Evolutionary conservation across 1,140 invertebrate species (phyloP).

Genomic region (Liolophura sinensis): DNA sequence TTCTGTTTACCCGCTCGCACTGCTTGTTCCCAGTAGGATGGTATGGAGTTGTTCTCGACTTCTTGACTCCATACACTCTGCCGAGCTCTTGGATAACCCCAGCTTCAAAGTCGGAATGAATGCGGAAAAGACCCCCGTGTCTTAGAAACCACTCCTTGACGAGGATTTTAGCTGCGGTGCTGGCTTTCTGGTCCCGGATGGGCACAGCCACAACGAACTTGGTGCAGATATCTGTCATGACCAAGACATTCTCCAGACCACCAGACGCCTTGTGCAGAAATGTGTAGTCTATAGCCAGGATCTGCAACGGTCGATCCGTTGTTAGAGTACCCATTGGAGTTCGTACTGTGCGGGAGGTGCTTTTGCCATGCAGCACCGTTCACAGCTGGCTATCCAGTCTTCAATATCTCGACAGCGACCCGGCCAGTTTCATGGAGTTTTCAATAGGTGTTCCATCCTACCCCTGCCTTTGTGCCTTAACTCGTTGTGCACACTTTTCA

Average conservation of each 20-base stretch:
- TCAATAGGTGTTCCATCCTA: too few relatives aligned
- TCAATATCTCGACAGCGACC: too few relatives aligned
- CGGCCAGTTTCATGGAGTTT: too few relatives aligned
- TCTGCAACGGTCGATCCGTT: constrained; percentile 19
- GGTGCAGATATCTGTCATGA: constrained; percentile 29
- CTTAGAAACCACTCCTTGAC: constrained; percentile 20
- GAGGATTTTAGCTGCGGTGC: constrained; percentile 9
- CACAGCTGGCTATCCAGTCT: too few relatives aligned
- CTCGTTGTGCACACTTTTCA: too few relatives aligned
- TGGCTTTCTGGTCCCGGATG: constrained; percentile 18
- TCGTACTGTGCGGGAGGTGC: too few relatives aligned
- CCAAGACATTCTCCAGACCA: constrained; percentile 27
- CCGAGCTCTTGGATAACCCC: constrained; percentile 17
- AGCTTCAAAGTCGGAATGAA: constrained; percentile 26
- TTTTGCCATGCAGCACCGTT: too few relatives aligned
- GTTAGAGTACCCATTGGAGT: constrained; percentile 11
- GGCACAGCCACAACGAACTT: constrained; percentile 18
- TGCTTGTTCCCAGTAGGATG: constrained; percentile 26
- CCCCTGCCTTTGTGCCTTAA: too few relatives aligned
- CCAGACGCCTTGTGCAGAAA: constrained; percentile 12
- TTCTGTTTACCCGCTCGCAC: constrained; percentile 23
- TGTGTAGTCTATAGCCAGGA: constrained; percentile 23
- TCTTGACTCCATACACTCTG: constrained; percentile 18
- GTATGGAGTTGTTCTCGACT: constrained; percentile 26
- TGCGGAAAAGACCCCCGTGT: constrained; percentile 14